Evolutionary conservation across 2,113 vertebrate species (phyloP).

Genomic region (Rafetus swinhoei): DNA sequence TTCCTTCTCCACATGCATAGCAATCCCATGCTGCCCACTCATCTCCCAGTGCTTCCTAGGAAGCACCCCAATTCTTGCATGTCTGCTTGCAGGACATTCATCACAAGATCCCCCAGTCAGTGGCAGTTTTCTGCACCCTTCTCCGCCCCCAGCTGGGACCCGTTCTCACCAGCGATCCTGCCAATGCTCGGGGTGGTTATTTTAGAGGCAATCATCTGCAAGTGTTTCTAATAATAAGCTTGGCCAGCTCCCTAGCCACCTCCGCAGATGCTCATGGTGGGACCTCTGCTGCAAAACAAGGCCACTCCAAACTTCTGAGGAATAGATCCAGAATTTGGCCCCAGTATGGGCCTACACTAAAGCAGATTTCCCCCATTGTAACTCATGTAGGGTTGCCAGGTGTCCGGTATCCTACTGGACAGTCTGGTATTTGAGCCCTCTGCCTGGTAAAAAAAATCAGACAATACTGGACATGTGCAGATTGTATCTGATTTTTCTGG

Average conservation of each 20-base stretch:
- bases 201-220: not conserved
- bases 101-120: no score
- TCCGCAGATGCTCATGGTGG: not conserved
- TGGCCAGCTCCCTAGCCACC: not conserved
- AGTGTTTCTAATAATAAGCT: not conserved
- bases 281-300: no score
- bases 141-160: no score
- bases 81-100: not conserved
- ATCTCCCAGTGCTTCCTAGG: not conserved
- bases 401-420: no score
- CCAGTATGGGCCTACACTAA: not conserved
- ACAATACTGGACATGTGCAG: no score
- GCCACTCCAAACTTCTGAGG: not conserved
- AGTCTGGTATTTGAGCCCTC: no score
- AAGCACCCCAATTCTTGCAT: not conserved
- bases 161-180: no score
- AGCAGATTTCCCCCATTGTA: not conserved
- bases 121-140: no score
- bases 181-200: not conserved
- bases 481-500: no score
- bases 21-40: not conserved
- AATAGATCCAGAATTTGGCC: not conserved
- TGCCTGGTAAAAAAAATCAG: no score
- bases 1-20: not conserved
- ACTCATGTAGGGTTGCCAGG: no score